phyloP scores from a whole-genome alignment of 2,888 invertebrate genomes.

The Volucella inflata region DNA sequence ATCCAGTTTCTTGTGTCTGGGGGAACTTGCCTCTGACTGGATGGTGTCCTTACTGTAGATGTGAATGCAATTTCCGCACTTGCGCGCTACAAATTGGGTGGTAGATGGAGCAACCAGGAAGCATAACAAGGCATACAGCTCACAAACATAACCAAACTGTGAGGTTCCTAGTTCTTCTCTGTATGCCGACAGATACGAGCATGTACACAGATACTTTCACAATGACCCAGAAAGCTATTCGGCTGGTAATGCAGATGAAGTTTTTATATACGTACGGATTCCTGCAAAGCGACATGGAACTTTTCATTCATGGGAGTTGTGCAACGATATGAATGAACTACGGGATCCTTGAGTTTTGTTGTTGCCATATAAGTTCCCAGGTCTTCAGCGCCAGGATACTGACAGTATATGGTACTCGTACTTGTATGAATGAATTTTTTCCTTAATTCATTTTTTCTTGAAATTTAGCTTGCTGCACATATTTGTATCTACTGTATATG shows the following conservation, averaged over 20 bases:
- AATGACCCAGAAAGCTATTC: conserved; percentile 71
- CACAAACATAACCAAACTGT: conserved; percentile 28
- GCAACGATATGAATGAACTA: conserved; percentile 69
- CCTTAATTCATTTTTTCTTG: not conserved
- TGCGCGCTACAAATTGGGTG: conserved; percentile 50
- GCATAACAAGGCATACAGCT: conserved; percentile 36
- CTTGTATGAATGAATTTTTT: not conserved
- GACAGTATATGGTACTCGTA: conserved; percentile 1
- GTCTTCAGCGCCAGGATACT: conserved; percentile 41
- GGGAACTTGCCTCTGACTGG: conserved; percentile 67
- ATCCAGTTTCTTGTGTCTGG: conserved; percentile 41
- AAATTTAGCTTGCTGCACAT: no score
- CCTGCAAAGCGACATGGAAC: conserved; percentile 27
- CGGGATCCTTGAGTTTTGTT: not conserved
- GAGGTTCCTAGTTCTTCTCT: not conserved
- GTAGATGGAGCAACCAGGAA: conserved; percentile 46
- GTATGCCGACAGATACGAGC: no score
- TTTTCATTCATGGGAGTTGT: conserved; percentile 69
- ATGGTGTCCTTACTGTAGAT: conserved; percentile 43
- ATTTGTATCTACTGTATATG: conserved; percentile 5
- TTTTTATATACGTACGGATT: not conserved
- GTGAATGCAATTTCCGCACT: conserved; percentile 72
- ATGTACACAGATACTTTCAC: conserved; percentile 11
- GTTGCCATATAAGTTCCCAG: conserved; percentile 17
- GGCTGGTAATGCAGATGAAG: conserved; percentile 26